These are phyloP conservation scores for Torymus tubicola DNA, from an alignment of 2,888 invertebrate genomes.

Conservation along the genomic window DNA sequence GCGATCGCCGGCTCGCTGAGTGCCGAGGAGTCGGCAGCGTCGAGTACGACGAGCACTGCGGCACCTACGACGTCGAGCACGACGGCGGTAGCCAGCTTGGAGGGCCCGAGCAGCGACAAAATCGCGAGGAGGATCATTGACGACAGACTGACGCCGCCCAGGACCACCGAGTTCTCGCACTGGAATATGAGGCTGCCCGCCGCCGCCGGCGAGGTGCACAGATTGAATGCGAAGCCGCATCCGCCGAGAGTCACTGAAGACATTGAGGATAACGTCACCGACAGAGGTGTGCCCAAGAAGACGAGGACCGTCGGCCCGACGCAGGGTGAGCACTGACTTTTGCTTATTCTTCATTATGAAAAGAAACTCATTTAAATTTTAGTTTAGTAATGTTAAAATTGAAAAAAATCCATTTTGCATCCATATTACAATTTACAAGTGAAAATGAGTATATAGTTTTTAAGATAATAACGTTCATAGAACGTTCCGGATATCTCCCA, in stretches of 20 bases:
- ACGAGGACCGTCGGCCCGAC: conserved; percentile 43
- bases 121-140: conserved; percentile 51
- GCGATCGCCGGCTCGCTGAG: neutral
- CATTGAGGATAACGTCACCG: conserved; percentile 33
- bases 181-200: conserved; percentile 40
- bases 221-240: neutral
- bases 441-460: too few relatives aligned
- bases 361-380: too few relatives aligned
- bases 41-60: neutral
- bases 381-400: too few relatives aligned
- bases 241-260: conserved; percentile 46
- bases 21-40: neutral
- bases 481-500: too few relatives aligned
- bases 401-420: too few relatives aligned
- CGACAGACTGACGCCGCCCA: conserved; percentile 44
- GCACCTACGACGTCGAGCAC: neutral
- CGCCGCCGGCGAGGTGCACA: conserved; percentile 16
- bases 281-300: conserved; percentile 33
- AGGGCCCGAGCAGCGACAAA: conserved; percentile 23
- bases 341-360: too few relatives aligned
- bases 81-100: neutral
- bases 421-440: too few relatives aligned
- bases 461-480: too few relatives aligned
- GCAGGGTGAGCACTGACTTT: conserved; percentile 2
- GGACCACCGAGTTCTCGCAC: conserved; percentile 28